These are phyloP conservation scores for Cheirogaleus major DNA, from an alignment of 2,797 vertebrate genomes.

Conservation along the genomic window DNA sequence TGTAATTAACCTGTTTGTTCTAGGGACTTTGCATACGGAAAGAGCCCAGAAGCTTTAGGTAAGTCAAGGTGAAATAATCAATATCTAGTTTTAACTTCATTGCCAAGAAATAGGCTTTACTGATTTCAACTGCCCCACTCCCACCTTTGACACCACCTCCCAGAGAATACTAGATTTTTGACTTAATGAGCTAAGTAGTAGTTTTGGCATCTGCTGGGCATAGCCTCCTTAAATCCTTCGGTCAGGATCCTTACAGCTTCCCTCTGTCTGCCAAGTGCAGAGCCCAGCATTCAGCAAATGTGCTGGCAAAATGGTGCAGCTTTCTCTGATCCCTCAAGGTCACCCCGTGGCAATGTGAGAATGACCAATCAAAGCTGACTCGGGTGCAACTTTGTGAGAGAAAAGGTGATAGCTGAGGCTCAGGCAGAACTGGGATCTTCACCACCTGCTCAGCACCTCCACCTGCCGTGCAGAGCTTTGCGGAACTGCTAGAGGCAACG, in stretches of 20 bases:
- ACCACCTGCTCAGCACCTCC: background rate
- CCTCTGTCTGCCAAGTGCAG: background rate
- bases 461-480: background rate
- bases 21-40: background rate
- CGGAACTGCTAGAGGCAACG: rapidly evolving
- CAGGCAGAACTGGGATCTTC: rapidly evolving
- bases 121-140: rapidly evolving
- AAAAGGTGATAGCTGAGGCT: background rate
- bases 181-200: background rate
- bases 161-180: background rate
- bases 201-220: too few species aligned
- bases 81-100: background rate
- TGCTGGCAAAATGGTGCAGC: background rate
- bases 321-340: background rate
- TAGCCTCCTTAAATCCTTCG: background rate
- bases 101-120: background rate
- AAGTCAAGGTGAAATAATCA: background rate
- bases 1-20: background rate
- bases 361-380: background rate
- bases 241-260: background rate
- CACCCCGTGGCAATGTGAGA: background rate
- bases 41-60: background rate
- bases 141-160: background rate
- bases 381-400: background rate
- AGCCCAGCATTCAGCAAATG: background rate